Evolutionary conservation across 2,113 vertebrate species (phyloP), one percentile per base, ranked within the genome.

Genomic region (Solea senegalensis): DNA sequence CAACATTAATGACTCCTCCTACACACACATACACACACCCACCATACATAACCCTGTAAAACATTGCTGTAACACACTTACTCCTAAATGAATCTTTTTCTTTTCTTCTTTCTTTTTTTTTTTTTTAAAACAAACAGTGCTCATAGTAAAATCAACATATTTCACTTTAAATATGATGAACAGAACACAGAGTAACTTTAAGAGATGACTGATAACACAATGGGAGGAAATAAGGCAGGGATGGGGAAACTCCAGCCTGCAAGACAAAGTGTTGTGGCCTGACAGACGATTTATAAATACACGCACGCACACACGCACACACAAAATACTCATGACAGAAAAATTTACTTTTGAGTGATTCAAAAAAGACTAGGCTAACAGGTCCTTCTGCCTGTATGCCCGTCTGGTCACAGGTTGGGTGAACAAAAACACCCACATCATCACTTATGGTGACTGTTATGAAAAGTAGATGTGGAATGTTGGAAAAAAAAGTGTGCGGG

Each of bases 101-200:
- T 21, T 21, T 21, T 21, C 21, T 21, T 21, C 21, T 21, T 21
- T n/a, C n/a, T n/a, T 21, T 21, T 21, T 48, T 14, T 13, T 13
- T 13, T 13, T 13, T 48, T 13, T 13, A 48, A 48, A 48, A 48
- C 9, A 8, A 8, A 46, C 4, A 13, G 14, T 48, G 11, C 9
- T 48, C 4, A 48, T 70, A 81, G 82, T 85, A 34, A 80, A 74
- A 34, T 34, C 34, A 34, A 81, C 41, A 73, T 88, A 90, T 91
- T 91, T 88, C 87, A 90, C 88, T 80, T 81, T 12, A 80, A 76
- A 78, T 48, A 86, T 76, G 26, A 34, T 68, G 7, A 77, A 72
- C 10, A 55, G 53, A 67, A 75, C 81, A 83, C 49, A 34, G 34
- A 70, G 21, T 2, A 51, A 58, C 16, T 54, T 46, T 56, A 62